Evolutionary conservation across 2,797 vertebrate genomes (phyloP).

Genomic region (Rhinella marina): DNA sequence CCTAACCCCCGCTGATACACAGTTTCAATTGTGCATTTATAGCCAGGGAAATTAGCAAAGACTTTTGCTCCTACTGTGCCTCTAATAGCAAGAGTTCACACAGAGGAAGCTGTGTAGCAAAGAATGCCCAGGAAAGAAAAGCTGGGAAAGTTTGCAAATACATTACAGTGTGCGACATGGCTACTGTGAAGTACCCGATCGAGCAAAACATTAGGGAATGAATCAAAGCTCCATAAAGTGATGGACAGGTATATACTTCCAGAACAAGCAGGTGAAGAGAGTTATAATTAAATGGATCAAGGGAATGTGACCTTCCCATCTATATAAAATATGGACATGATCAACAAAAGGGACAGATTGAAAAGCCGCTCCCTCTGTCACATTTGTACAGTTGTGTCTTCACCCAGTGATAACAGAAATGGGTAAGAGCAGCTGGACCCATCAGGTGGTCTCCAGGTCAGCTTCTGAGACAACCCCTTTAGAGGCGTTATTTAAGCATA

Average conservation of each 20-base stretch:
- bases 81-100: constrained; percentile 68
- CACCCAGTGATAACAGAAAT: no score
- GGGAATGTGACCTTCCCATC: no score
- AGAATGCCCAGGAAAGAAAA: constrained; percentile 43
- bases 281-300: no score
- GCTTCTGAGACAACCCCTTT: no score
- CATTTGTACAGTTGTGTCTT: no score
- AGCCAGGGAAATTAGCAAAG: constrained; percentile 71
- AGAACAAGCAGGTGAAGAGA: no score
- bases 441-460: no score
- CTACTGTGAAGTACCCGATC: constrained; percentile 10
- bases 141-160: constrained; percentile 27
- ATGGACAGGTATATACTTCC: background rate
- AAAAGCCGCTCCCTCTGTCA: no score
- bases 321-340: background rate
- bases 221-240: background rate
- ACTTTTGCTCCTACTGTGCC: constrained; percentile 69
- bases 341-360: background rate
- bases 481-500: no score
- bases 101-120: constrained; percentile 61
- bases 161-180: constrained; percentile 3
- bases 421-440: no score
- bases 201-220: constrained; percentile 7
- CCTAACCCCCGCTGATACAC: constrained; percentile 71
- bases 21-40: constrained; percentile 72